A percentile compares a stretch with the other conserved stretches of the same genome.
Conservation (phyloP, 2,797 vertebrate genomes). For the Pelobates cultripes region DNA sequence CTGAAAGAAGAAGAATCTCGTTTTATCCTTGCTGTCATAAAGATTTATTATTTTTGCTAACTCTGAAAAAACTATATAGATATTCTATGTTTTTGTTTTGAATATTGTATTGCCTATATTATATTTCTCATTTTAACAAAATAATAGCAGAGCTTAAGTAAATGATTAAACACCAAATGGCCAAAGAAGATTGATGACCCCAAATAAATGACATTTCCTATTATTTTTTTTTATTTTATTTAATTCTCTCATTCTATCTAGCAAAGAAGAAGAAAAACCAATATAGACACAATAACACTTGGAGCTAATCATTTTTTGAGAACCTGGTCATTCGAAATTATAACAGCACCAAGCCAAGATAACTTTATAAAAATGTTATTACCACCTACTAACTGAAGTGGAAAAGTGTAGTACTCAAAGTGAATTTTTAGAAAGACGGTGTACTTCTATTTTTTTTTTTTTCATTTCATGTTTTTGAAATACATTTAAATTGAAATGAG, state of each 20-base stretch:
- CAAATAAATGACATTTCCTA: constrained; percentile 54
- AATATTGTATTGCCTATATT: constrained; percentile 72
- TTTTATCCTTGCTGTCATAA: constrained; percentile 72
- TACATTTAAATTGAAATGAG: no score
- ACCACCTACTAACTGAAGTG: constrained; percentile 24
- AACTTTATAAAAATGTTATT: constrained; percentile 67
- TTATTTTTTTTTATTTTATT: constrained; percentile 61
- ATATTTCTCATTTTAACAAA: constrained; percentile 64
- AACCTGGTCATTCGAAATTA: constrained; percentile 58
- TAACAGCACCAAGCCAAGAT: constrained; percentile 62
- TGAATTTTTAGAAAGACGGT: no score
- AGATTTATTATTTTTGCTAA: constrained; percentile 77
- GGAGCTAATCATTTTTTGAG: constrained; percentile 60
- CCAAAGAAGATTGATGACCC: constrained; percentile 54
- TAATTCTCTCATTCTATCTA: background rate
- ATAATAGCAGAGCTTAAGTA: constrained; percentile 65
- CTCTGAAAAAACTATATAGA: constrained; percentile 66
- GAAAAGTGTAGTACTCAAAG: background rate
- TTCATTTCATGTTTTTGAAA: no score
- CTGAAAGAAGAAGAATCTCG: constrained; percentile 67
- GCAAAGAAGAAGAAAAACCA: constrained; percentile 48
- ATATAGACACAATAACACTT: constrained; percentile 47
- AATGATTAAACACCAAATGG: constrained; percentile 65
- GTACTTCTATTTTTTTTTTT: no score
- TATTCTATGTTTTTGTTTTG: constrained; percentile 59